Conservation (phyloP, 2,113 vertebrate genomes). For the Macrotis lagotis region DNA sequence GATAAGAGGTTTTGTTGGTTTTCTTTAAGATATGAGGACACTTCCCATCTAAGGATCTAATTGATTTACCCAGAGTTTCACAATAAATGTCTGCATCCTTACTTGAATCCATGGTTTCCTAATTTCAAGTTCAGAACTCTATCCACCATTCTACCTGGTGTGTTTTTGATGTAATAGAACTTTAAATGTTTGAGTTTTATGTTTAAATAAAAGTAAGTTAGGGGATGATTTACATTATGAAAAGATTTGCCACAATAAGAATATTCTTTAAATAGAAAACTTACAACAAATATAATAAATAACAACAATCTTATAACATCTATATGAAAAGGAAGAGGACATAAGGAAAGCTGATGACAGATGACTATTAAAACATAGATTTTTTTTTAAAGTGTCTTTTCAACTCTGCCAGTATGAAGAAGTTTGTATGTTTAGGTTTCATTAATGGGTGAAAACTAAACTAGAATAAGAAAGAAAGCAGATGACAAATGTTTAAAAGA, state of each 20-base stretch:
- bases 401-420: conserved; percentile 35
- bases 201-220: not conserved
- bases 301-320: conserved; percentile 10
- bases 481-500: not conserved
- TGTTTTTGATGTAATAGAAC: not conserved
- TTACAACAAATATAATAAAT: conserved; percentile 37
- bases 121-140: not conserved
- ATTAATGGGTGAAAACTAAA: not conserved
- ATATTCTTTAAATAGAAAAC: conserved; percentile 30
- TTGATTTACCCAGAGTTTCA: conserved; percentile 20
- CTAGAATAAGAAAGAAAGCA: not conserved
- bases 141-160: not conserved
- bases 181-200: not conserved
- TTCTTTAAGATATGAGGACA: not conserved
- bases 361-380: conserved; percentile 43
- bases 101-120: not conserved
- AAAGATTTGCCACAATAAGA: conserved; percentile 31
- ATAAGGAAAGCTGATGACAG: conserved; percentile 16
- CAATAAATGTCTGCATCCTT: not conserved
- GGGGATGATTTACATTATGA: conserved; percentile 23
- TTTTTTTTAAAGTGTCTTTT: conserved; percentile 8
- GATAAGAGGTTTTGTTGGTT: not conserved
- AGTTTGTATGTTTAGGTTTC: not conserved
- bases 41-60: not conserved
- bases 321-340: not conserved